These are phyloP conservation scores for Nomada ruficornis DNA, from an alignment of 2,888 invertebrate genomes.

Conservation along the genomic window DNA sequence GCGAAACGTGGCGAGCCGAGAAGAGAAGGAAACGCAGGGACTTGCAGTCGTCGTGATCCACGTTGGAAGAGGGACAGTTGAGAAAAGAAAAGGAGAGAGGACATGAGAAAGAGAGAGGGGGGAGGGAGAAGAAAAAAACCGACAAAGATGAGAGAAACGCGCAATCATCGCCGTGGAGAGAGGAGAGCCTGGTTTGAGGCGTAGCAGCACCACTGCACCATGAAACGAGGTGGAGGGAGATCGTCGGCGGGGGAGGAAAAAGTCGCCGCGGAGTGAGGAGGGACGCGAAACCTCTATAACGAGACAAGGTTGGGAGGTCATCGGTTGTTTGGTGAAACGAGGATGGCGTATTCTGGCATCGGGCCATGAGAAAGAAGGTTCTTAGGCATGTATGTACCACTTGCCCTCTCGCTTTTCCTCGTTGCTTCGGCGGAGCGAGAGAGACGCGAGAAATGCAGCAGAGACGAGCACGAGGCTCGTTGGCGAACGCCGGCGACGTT, in stretches of 20 bases:
- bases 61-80: conserved; percentile 32
- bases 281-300: conserved; percentile 67
- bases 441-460: conserved; percentile 50
- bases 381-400: conserved; percentile 47
- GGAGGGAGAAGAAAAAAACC: conserved; percentile 50
- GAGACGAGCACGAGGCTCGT: conserved; percentile 18
- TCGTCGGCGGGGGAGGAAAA: conserved; percentile 45
- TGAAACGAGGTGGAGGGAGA: background rate
- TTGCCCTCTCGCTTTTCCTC: background rate
- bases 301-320: conserved; percentile 78
- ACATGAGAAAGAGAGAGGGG: too few species aligned
- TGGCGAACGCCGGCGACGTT: conserved; percentile 9
- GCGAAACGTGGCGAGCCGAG: conserved; percentile 25
- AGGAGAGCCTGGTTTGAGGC: conserved; percentile 8
- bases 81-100: conserved; percentile 46
- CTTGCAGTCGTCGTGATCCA: conserved; percentile 1
- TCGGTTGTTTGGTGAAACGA: conserved; percentile 66
- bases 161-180: conserved; percentile 57
- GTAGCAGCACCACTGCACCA: background rate
- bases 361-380: conserved; percentile 76
- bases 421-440: conserved; percentile 37
- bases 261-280: conserved; percentile 30
- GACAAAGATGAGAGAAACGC: conserved; percentile 49
- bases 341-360: conserved; percentile 66
- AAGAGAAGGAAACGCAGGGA: conserved; percentile 38